phyloP scores from a whole-genome alignment of 2,888 invertebrate species.

The Agrotis puta region DNA sequence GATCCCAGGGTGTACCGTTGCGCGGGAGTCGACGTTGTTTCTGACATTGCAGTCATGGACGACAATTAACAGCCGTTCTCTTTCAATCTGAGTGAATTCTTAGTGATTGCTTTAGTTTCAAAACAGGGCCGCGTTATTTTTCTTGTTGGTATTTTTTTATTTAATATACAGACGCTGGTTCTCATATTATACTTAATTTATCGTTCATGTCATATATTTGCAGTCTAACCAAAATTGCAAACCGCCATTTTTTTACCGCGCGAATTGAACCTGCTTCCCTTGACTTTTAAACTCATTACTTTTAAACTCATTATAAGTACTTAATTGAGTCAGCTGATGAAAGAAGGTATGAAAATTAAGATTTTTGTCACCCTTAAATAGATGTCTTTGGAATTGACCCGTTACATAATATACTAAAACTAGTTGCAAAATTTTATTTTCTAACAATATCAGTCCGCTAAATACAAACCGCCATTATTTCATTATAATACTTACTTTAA shows the following conservation, averaged over 20 bases:
- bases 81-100: conserved; percentile 60
- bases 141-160: not conserved
- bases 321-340: not conserved
- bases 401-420: too few species aligned
- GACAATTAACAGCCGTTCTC: conserved; percentile 72
- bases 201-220: not conserved
- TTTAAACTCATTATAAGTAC: too few species aligned
- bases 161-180: not conserved
- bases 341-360: not conserved
- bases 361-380: too few species aligned
- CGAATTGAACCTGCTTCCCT: not conserved
- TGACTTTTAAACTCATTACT: not conserved
- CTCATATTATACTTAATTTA: not conserved
- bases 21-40: conserved; percentile 63
- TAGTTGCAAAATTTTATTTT: too few species aligned
- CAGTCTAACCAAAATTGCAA: not conserved
- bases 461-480: not conserved
- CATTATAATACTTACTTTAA: not conserved
- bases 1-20: conserved; percentile 76
- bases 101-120: not conserved
- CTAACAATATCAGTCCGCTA: not conserved
- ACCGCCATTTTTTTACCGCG: not conserved
- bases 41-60: conserved; percentile 73
- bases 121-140: not conserved
- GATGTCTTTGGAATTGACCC: too few species aligned